phyloP scores from a whole-genome alignment of 2,113 vertebrate species.

The Lagopus muta region DNA sequence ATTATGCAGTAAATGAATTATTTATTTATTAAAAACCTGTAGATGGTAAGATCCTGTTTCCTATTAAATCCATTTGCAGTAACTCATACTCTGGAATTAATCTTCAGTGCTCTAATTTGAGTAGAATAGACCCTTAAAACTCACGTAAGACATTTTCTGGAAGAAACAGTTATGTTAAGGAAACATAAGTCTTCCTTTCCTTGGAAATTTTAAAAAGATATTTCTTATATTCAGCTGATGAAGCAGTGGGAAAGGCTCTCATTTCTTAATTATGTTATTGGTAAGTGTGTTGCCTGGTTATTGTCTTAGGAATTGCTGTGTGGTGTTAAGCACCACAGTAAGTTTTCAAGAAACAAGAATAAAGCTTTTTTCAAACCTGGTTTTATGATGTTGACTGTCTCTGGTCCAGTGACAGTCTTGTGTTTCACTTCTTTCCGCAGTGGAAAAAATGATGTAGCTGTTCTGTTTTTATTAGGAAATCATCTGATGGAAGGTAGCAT shows the following conservation, averaged over 20 bases:
- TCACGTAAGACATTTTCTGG: background rate
- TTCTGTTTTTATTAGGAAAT: background rate
- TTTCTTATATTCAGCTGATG: background rate
- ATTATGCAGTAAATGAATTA: background rate
- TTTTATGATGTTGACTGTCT: slow-evolving; percentile 8
- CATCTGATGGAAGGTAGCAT: background rate
- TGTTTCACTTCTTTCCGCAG: background rate
- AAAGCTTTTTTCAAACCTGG: background rate
- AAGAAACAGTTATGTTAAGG: background rate
- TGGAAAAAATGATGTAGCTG: slow-evolving; percentile 1
- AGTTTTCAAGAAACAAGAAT: background rate
- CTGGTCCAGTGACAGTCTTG: background rate
- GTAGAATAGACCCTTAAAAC: background rate
- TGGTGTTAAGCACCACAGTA: background rate
- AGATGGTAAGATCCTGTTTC: background rate
- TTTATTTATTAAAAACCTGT: background rate
- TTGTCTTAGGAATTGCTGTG: background rate
- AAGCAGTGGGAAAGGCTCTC: background rate
- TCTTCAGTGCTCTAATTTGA: background rate
- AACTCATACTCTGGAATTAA: background rate
- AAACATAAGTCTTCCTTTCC: background rate
- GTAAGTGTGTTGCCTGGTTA: background rate
- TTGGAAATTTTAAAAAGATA: background rate
- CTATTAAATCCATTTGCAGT: background rate
- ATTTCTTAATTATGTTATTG: background rate